Evolutionary conservation across 2,888 invertebrate species (phyloP).

Genomic region (Carterocephalus palaemon): DNA sequence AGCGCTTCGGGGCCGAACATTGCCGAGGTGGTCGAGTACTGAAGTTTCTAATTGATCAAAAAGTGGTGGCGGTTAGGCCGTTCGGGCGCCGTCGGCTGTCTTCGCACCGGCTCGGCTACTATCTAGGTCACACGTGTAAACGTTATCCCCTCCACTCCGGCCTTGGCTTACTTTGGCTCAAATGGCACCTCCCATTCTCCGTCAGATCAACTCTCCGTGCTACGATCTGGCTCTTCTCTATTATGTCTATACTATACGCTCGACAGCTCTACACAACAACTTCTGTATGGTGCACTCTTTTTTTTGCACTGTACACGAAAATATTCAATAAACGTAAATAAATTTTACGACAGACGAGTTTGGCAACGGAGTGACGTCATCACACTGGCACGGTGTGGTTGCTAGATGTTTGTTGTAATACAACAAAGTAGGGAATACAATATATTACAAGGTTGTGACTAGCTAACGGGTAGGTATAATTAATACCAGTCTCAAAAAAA

Average conservation of each 20-base stretch:
- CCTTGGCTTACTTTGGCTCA: conserved; percentile 75
- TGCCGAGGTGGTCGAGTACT: conserved; percentile 40
- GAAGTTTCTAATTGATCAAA: conserved; percentile 56
- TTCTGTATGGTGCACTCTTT: conserved; percentile 3
- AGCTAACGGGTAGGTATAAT: too few species aligned
- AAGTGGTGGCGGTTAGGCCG: conserved; percentile 40
- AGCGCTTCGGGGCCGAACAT: conserved; percentile 37
- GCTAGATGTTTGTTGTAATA: conserved; percentile 8
- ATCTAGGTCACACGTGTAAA: conserved; percentile 79
- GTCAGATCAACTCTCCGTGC: conserved; percentile 37
- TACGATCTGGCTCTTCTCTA: conserved; percentile 26
- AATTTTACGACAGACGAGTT: conserved; percentile 22
- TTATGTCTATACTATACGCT: conserved; percentile 3
- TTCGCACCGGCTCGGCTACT: conserved; percentile 59
- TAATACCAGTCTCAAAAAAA: too few species aligned
- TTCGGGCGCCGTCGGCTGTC: conserved; percentile 54
- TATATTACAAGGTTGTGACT: too few species aligned
- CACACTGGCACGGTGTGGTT: conserved; percentile 4
- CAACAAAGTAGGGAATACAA: too few species aligned
- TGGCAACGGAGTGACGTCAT: conserved; percentile 12
- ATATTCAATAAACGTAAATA: conserved; percentile 24
- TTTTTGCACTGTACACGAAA: conserved; percentile 15
- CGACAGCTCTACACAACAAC: conserved; percentile 6
- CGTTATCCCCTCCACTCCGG: conserved; percentile 73
- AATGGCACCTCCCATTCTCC: conserved; percentile 67